These are phyloP conservation scores for Arizona elegans DNA, from an alignment of 2,113 vertebrate species.

Conservation along the genomic window DNA sequence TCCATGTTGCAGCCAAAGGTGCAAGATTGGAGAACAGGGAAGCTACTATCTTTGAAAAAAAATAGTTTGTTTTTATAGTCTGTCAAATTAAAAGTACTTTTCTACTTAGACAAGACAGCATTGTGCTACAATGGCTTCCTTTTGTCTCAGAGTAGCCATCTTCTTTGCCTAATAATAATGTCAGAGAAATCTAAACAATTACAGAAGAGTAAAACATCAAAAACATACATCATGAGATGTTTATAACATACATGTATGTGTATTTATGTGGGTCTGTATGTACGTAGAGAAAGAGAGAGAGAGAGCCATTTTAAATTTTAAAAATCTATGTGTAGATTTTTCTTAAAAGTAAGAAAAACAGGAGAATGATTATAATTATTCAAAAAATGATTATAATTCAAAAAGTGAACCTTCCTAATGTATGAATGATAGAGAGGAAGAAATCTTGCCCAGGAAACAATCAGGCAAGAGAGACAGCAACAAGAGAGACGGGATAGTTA, in stretches of 20 bases:
- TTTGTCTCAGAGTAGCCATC: background rate
- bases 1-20: background rate
- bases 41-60: background rate
- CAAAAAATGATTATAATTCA: background rate
- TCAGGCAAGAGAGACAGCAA: background rate
- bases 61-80: background rate
- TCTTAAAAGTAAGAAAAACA: background rate
- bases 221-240: background rate
- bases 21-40: background rate
- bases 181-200: background rate
- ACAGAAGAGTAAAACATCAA: background rate
- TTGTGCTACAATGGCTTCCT: background rate
- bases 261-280: background rate
- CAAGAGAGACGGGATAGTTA: too few relatives aligned
- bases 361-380: too few relatives aligned
- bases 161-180: background rate
- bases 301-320: background rate
- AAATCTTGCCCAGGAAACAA: background rate
- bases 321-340: background rate
- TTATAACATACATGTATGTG: background rate
- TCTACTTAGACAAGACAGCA: background rate
- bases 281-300: background rate
- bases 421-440: background rate
- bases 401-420: background rate
- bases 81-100: background rate